Base-by-base conservation (phyloP, 2,888 invertebrate genomes). In the Agrilus biguttatus region DNA sequence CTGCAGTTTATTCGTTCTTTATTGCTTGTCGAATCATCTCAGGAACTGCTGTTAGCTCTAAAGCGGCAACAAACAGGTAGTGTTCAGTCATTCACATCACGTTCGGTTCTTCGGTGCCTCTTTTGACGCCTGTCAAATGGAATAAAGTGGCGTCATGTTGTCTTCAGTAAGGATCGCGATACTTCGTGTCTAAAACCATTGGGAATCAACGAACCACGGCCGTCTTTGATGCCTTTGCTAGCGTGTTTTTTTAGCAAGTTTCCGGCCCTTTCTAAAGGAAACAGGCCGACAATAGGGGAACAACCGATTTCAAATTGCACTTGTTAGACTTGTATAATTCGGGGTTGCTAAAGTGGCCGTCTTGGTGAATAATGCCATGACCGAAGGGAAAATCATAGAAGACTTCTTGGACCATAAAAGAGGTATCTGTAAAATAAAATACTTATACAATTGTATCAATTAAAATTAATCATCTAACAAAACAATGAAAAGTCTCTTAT, bases 161-260 rank as follows among this genome's bases (percentile, higher is more conserved):
- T 45, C 43, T 37, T 47, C 46, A 46, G 47, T 39, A 40, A 40
- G 39, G 42, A 36, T 39, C 37, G 23, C 44, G 43, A 48, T 43
- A 49, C 48, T 46, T 48, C 44, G 41, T 45, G 45, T 47, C 47
- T 36, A 40, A 42, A 36, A 38, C 37, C 39, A 45, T 45, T 37
- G 36, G 46, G 51, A 51, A 48, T 49, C 53, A 52, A 52, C 47
- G 53, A 51, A 53, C 53, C 53, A 47, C 53, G 49, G 45, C 47
- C 40, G 43, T 48, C 51, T 55, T 55, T 54, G 53, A 54, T 52
- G 49, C 47, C 40, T 44, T 41, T 45, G 40, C 28, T 28, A 2
- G 8, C 28, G 28, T 28, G 28, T 43, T 43, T 47, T 47, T 38
- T 45, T 28, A 36, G n/a, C 35, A 36, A 38, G 45, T 14, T 37